Evolutionary conservation across 1,140 invertebrate species (phyloP), one percentile per base, ranked within the genome.

Genomic region (Mesaphorura yosii): DNA sequence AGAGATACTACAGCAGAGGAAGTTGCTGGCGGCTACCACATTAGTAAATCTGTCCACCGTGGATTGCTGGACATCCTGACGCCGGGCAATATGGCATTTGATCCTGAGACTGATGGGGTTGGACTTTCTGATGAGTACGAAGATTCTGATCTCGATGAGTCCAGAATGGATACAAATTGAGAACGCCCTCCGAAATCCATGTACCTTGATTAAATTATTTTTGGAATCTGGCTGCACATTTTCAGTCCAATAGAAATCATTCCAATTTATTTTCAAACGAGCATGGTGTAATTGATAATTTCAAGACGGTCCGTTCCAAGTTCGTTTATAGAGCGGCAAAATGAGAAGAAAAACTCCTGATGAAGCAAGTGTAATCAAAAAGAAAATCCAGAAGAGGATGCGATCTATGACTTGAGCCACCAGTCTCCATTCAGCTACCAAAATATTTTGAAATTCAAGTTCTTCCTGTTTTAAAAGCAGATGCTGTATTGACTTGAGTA

Each of bases 11-110:
- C 73, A 20, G 70, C 76, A 23, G 68, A 76, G 28, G 90, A 95
- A 66, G 77, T 79, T 59, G 91, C 89, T 19, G 91, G 90, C 38
- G 94, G 94, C 2, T 97, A 86, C 68, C 76, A 79, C 27, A 75
- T 85, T 2, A 77, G 78, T 5, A 72, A 91, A 55, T 87, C 87
- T 3, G 95, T 91, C 69, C 72, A 85, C 47, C 72, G 92, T 64
- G 91, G 89, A 0, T 68, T 98, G 10, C 84, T 93, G 69, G 91
- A 96, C 69, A 85, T 91, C 0, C 76, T 95, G 65, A 78, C 29
- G 25, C 6, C 6, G 29, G 44, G 38, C 15, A 47, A 57, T 48
- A 52, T 57, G 44, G 46, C 46, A 27, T 48, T 53, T 23, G 19
- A 48, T 27, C 55, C 44, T 7, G 41, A 48, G 29, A 6, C 31